phyloP scores from a whole-genome alignment of 1,140 invertebrate genomes.

The Drosophila pachea region DNA sequence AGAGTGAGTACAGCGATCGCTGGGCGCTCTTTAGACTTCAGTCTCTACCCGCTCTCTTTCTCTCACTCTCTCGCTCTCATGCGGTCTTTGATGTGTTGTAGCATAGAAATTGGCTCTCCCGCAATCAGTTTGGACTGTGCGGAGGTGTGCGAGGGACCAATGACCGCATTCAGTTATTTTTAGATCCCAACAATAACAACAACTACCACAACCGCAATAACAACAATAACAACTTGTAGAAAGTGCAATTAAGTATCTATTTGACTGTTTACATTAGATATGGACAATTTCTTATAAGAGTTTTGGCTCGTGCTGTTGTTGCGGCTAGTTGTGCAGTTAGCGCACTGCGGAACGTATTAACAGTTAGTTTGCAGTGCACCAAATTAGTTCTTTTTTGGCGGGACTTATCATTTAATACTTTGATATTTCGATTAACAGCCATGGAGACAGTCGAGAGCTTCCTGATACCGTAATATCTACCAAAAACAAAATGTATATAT shows the following conservation, averaged over 20 bases:
- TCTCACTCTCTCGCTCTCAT: slow-evolving; percentile 11
- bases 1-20: not conserved
- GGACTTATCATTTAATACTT: slow-evolving; percentile 8
- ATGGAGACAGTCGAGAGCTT: not conserved
- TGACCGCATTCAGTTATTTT: slow-evolving; percentile 75
- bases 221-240: slow-evolving; percentile 43
- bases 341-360: not conserved
- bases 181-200: slow-evolving; percentile 48
- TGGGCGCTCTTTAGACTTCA: not conserved
- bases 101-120: slow-evolving; percentile 57
- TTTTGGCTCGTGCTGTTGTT: not conserved
- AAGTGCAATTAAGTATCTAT: slow-evolving; percentile 70
- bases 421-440: no score
- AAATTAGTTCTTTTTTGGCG: slow-evolving; percentile 10
- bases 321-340: not conserved
- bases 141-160: slow-evolving; percentile 60
- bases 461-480: slow-evolving; percentile 27
- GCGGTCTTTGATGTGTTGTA: slow-evolving; percentile 28
- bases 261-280: slow-evolving; percentile 41
- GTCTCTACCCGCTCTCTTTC: slow-evolving; percentile 8
- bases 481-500: not conserved
- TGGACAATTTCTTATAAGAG: slow-evolving; percentile 27
- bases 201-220: slow-evolving; percentile 35
- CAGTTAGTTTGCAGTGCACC: slow-evolving; percentile 1
- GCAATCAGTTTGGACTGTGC: slow-evolving; percentile 36